Evolutionary conservation across 2,113 vertebrate species (phyloP).

Genomic region (Cepphus grylle): DNA sequence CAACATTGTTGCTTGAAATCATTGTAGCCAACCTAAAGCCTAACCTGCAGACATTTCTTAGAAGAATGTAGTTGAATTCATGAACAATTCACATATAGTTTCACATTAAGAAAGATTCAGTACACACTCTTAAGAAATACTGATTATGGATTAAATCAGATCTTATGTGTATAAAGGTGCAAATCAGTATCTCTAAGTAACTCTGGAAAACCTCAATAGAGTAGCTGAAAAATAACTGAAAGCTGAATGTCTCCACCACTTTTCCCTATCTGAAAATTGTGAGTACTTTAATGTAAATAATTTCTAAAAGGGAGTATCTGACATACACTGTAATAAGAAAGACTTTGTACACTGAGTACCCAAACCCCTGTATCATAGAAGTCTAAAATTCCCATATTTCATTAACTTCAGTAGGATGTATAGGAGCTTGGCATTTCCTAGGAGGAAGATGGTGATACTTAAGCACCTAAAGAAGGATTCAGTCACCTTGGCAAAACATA

Average conservation of each 20-base stretch:
- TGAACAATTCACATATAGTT: fast-evolving
- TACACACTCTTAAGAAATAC: background rate
- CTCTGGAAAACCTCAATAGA: background rate
- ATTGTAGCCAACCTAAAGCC: background rate
- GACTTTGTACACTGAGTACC: background rate
- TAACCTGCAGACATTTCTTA: background rate
- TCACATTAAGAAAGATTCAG: background rate
- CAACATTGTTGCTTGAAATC: background rate
- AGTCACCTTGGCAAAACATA: background rate
- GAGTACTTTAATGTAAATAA: background rate
- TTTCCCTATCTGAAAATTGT: background rate
- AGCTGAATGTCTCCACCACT: background rate
- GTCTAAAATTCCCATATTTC: background rate
- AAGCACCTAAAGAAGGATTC: background rate
- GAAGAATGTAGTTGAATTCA: background rate
- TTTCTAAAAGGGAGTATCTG: background rate
- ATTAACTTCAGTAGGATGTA: background rate
- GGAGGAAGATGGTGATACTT: background rate
- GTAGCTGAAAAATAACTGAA: background rate
- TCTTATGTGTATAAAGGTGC: background rate
- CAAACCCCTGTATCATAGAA: background rate
- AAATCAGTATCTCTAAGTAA: background rate
- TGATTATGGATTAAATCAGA: background rate
- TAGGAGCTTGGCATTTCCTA: background rate
- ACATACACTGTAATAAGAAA: background rate